Percentiles rank a stretch among this genome's conserved stretches.
Evolutionary conservation across 2,888 invertebrate species (phyloP).

Genomic region (Sceliomorpha sp.): DNA sequence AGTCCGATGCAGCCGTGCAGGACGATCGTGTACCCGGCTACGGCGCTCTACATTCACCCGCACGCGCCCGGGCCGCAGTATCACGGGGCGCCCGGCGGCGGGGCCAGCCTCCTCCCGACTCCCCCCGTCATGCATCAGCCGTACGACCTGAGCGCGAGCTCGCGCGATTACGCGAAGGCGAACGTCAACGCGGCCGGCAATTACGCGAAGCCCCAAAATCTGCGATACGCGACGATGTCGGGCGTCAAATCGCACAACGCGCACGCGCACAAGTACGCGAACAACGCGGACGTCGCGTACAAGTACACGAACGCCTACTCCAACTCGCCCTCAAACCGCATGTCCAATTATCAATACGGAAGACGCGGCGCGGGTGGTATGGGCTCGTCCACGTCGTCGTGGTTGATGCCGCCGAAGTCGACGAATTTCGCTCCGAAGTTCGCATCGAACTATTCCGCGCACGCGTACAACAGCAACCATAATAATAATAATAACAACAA

Average conservation of each 20-base stretch:
- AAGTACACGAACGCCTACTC: constrained; percentile 14
- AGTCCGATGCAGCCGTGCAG: constrained; percentile 68
- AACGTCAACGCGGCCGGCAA: constrained; percentile 16
- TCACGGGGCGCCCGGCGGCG: constrained; percentile 56
- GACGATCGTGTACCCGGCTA: constrained; percentile 69
- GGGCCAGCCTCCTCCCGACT: constrained; percentile 72
- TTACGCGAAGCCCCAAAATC: constrained; percentile 56
- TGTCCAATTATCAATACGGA: constrained; percentile 45
- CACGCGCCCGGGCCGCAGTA: constrained; percentile 59
- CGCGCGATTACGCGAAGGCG: constrained; percentile 63
- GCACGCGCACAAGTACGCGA: constrained; percentile 46
- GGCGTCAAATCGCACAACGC: constrained; percentile 35
- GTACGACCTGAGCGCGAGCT: constrained; percentile 56
- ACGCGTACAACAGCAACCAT: constrained; percentile 11
- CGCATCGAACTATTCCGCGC: constrained; percentile 6
- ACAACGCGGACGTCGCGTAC: constrained; percentile 10
- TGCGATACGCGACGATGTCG: constrained; percentile 30
- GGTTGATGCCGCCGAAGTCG: constrained; percentile 42
- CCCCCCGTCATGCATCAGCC: constrained; percentile 55
- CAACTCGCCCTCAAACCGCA: constrained; percentile 18
- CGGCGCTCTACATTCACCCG: constrained; percentile 70
- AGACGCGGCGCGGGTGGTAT: constrained; percentile 27
- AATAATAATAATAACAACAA: too few species aligned
- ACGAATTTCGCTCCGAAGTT: constrained; percentile 7
- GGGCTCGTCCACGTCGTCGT: constrained; percentile 26